phyloP scores from a whole-genome alignment of 2,797 vertebrate genomes.

The Cetoscarus ocellatus region DNA sequence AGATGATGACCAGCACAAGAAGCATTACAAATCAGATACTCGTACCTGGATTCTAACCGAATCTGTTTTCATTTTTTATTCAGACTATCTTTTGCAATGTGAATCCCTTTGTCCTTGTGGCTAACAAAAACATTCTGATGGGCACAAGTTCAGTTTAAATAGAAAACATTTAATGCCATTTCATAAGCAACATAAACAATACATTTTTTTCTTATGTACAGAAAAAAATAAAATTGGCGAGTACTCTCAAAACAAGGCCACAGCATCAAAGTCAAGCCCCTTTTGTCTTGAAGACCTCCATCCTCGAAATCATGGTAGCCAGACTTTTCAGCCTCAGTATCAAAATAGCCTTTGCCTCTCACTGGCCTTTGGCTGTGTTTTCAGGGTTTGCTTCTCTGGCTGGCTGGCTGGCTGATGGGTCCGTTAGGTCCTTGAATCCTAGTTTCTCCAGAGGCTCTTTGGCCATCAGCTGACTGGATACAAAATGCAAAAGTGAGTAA shows the following conservation, averaged over 20 bases:
- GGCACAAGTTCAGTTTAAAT: slow-evolving; percentile 7
- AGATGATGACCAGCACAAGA: no score
- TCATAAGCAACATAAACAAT: slow-evolving; percentile 37
- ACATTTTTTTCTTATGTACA: slow-evolving; percentile 45
- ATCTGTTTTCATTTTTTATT: no score
- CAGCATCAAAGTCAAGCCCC: background rate
- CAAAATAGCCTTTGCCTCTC: background rate
- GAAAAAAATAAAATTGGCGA: background rate
- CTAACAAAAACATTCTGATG: background rate
- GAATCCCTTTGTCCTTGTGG: no score
- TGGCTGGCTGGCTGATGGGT: slow-evolving; percentile 70
- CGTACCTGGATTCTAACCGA: no score
- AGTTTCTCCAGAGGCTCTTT: slow-evolving; percentile 91
- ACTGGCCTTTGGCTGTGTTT: background rate
- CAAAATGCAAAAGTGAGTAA: background rate
- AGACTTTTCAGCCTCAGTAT: background rate
- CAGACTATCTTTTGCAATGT: no score
- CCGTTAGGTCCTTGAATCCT: slow-evolving; percentile 89
- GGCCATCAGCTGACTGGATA: slow-evolving; percentile 89
- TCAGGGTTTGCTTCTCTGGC: slow-evolving; percentile 60
- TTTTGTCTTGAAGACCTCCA: background rate
- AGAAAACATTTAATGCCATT: slow-evolving; percentile 49
- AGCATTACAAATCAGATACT: no score
- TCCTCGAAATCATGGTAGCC: background rate
- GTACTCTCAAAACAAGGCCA: slow-evolving; percentile 2